Base-by-base conservation (phyloP, 2,113 vertebrate genomes). In the Notechis scutatus region DNA sequence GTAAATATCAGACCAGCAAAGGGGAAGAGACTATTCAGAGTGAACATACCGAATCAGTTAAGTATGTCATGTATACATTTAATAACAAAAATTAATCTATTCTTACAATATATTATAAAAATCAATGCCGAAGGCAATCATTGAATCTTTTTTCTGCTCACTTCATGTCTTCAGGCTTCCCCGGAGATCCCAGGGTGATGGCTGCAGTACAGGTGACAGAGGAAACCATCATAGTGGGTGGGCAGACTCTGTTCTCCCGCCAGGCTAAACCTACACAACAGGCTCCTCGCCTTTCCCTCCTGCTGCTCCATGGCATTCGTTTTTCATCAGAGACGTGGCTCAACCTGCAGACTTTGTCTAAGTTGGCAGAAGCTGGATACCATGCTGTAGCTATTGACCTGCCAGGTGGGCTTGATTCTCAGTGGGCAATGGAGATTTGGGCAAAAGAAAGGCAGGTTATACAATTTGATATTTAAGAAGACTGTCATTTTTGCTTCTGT, bases 281-380 rank as follows among this genome's bases (percentile, higher is more conserved):
- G 91, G 34, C 93, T 0, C 95, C 94, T 0, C 96, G 39, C 50
- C 96, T 98, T 93, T 97, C 97, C 0, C 97, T 99, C 90, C 95
- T 99, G 88, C 97, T 99, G 81, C 97, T 99, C 93, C 99, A 99
- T 0, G 99, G 99, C 15, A 99, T 99, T 91, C 98, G 98, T 26
- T 99, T 99, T 97, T 99, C 99, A 50, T 99, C 99, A 0, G 97
- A 99, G 92, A 99, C 98, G 94, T 99, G 99, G 99, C 97, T 98
- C 45, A 97, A 95, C 7, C 97, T 99, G 93, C 98, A 97, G 85
- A 99, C 99, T 0, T 97, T 99, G 47, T 95, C 97, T 87, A 94
- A 42, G 0, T 95, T 99, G 94, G 99, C 98, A 0, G 97, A 97
- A n/a, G 98, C 98, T 0, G 98, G 99, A 91, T 98, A 98, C 95